Conservation (phyloP, 2,113 vertebrate genomes). For the Gymnocephalus cernua region DNA sequence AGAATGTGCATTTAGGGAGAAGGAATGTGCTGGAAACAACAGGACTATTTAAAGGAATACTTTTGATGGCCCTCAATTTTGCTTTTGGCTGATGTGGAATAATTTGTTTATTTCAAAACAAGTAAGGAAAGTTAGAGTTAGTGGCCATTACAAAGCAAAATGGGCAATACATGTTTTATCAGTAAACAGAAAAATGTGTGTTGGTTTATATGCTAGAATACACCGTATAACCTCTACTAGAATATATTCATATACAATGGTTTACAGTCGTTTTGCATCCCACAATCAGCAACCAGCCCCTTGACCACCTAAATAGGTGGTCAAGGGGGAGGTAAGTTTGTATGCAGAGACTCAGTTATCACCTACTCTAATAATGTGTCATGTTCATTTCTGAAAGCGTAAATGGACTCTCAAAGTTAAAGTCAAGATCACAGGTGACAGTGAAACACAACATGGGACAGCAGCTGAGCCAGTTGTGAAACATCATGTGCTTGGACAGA, state of each 20-base stretch:
- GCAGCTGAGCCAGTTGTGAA: conserved; percentile 70
- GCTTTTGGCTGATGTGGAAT: background rate
- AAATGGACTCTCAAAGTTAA: conserved; percentile 20
- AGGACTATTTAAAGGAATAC: conserved; percentile 8
- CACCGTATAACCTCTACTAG: background rate
- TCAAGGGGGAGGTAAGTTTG: background rate
- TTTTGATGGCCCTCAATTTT: background rate
- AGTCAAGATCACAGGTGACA: conserved; percentile 38
- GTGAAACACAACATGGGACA: conserved; percentile 55
- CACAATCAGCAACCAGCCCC: background rate
- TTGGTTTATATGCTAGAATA: background rate
- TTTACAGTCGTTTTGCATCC: background rate
- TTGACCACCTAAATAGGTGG: background rate
- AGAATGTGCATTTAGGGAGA: conserved; percentile 33
- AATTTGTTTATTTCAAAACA: conserved; percentile 10
- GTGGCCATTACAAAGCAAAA: background rate
- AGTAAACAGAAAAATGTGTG: background rate
- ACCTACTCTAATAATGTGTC: conserved; percentile 14
- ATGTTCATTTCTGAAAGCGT: conserved; percentile 4
- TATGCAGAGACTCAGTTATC: background rate
- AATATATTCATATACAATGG: background rate
- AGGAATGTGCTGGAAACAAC: conserved; percentile 46
- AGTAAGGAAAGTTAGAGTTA: background rate
- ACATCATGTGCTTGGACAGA: conserved; percentile 56
- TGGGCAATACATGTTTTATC: background rate